Percentiles rank a stretch among this genome's conserved stretches.
Evolutionary conservation across 1,140 invertebrate species (phyloP).

Genomic region (Drosophila virilis): DNA sequence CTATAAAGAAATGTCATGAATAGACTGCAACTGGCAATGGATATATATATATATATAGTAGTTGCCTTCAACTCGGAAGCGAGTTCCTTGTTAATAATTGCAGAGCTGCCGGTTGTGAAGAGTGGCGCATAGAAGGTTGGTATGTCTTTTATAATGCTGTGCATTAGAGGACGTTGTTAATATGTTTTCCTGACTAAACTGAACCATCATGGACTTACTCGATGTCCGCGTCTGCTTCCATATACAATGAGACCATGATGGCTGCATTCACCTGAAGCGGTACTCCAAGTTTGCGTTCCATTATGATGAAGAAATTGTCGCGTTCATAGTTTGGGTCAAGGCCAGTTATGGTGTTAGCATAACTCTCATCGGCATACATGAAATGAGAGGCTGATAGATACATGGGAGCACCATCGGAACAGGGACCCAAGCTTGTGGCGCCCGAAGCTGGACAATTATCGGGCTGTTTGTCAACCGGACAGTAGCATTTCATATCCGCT

Average conservation of each 20-base stretch:
- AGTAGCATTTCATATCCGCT: slow-evolving; percentile 86
- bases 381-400: slow-evolving; percentile 95
- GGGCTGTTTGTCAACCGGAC: slow-evolving; percentile 69
- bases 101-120: slow-evolving; percentile 68
- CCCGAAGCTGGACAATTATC: slow-evolving; percentile 85
- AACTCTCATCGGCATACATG: slow-evolving; percentile 90
- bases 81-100: slow-evolving; percentile 53
- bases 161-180: neutral
- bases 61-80: slow-evolving; percentile 60
- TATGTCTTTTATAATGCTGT: slow-evolving; percentile 63
- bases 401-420: slow-evolving; percentile 90
- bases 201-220: slow-evolving; percentile 84
- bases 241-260: slow-evolving; percentile 89
- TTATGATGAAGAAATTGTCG: slow-evolving; percentile 89
- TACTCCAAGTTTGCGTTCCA: slow-evolving; percentile 90
- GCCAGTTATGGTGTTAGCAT: slow-evolving; percentile 87
- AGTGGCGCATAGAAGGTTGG: slow-evolving; percentile 74
- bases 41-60: slow-evolving; percentile 27
- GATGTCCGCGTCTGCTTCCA: slow-evolving; percentile 86
- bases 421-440: slow-evolving; percentile 88
- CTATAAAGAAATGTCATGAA: slow-evolving; percentile 40
- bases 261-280: slow-evolving; percentile 88
- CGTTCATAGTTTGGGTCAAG: slow-evolving; percentile 88
- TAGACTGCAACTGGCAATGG: neutral
- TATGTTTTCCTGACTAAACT: neutral